Evolutionary conservation across 1,140 invertebrate species (phyloP), one percentile per base, ranked within the genome.

Genomic region (Lucilia cuprina): DNA sequence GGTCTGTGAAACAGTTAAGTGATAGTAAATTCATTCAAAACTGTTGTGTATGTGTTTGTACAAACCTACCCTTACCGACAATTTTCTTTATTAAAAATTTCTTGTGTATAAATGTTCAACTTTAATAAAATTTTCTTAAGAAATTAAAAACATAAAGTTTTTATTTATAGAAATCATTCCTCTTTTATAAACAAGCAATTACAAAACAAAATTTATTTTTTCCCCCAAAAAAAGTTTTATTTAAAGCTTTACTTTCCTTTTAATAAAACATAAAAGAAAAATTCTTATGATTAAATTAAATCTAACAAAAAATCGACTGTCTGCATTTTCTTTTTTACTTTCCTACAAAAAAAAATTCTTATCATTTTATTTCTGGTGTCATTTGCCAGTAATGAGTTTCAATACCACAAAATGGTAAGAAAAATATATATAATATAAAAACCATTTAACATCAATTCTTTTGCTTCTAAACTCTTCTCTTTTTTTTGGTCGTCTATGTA

Each of bases 361-460:
- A 70, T 70, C 65, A 70, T 21, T 21, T 70, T 70, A 60, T 60
- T 60, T 17, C 55, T 60, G 55, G 65, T 21, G 21, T 70, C 65
- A 70, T 70, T 70, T 70, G 65, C 65, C 65, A 70, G 65, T 70
- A 70, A 70, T 70, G 65, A 70, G 65, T 70, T 70, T 21, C 65
- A 70, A 19, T 70, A 21, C n/a, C n/a, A 5, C 60, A 70, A 13
- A 19, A 70, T 17, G 14, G n/a, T 9, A 70, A 19, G n/a, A 70
- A 19, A 70, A 21, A 7, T 5, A 2, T 70, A 14, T 5, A 60
- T n/a, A n/a, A n/a, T n/a, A n/a, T n/a, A 60, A 5, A 5, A 3
- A 17, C n/a, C 60, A 21, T 70, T 70, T 60, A 60, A 12, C 17
- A 70, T 5, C 19, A 19, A 17, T 70, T 70, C 19, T 21, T 70